Conservation (phyloP, 2,113 vertebrate species). For the Steatornis caripensis region DNA sequence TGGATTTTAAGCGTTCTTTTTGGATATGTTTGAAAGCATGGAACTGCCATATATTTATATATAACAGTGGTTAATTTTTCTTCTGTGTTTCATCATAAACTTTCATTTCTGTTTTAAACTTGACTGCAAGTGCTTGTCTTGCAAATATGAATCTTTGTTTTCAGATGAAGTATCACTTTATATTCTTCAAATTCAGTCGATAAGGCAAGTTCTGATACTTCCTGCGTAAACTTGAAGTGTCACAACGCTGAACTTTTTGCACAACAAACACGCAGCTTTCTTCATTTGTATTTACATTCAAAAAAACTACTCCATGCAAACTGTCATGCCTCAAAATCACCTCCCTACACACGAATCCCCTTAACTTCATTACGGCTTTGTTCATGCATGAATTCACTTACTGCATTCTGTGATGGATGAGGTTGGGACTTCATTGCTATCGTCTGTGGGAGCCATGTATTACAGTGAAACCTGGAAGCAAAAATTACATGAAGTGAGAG, state of each 20-base stretch:
- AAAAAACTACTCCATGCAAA: background rate
- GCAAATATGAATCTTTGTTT: background rate
- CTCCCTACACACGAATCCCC: background rate
- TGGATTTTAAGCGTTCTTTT: background rate
- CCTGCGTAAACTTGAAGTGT: background rate
- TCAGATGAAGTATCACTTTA: background rate
- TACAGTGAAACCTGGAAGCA: background rate
- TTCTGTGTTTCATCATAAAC: background rate
- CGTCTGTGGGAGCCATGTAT: background rate
- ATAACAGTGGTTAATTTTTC: background rate
- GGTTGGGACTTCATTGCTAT: background rate
- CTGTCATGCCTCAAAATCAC: background rate
- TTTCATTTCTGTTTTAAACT: background rate
- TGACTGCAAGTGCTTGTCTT: background rate
- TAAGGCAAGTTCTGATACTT: background rate
- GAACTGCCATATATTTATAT: background rate
- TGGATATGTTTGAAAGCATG: background rate
- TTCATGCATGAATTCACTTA: background rate
- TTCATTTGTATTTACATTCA: background rate
- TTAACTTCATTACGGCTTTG: background rate
- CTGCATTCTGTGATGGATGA: background rate
- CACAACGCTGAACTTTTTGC: background rate
- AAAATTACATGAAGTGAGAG: background rate
- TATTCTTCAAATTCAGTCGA: background rate
- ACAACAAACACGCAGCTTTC: background rate